Evolutionary conservation across 1,140 invertebrate species (phyloP).

Genomic region (Muscidifurax raptorellus): DNA sequence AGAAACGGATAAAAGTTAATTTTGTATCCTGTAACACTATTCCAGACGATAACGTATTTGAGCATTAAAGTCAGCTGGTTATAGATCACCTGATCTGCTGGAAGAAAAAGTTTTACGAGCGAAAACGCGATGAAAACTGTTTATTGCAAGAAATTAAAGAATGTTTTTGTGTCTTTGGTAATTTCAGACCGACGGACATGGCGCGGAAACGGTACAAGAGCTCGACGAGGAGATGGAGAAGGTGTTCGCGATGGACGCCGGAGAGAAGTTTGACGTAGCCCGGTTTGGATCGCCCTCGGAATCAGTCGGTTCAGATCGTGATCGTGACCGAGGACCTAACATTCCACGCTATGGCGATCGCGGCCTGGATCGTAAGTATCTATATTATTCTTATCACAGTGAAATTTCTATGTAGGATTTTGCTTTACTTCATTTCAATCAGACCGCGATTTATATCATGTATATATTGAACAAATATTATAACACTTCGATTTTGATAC

Average conservation of each 20-base stretch:
- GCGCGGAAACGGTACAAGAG: constrained; percentile 79
- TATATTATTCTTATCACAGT: neutral
- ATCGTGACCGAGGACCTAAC: constrained; percentile 73
- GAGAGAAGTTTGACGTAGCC: constrained; percentile 81
- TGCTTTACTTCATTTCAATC: too few relatives aligned
- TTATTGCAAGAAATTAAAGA: neutral
- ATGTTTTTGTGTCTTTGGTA: constrained; percentile 17
- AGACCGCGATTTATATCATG: too few relatives aligned
- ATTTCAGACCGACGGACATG: constrained; percentile 75
- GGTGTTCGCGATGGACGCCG: constrained; percentile 79
- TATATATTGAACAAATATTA: too few relatives aligned
- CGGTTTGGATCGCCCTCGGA: constrained; percentile 75
- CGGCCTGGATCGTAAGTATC: constrained; percentile 75
- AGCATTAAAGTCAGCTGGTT: neutral
- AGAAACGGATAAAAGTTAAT: neutral
- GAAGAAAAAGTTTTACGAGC: neutral
- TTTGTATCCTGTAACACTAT: neutral
- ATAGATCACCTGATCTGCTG: neutral
- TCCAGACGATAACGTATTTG: neutral
- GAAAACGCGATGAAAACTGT: neutral
- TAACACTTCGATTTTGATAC: too few relatives aligned
- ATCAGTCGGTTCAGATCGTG: constrained; percentile 74
- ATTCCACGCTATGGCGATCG: constrained; percentile 74
- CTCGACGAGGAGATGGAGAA: constrained; percentile 88
- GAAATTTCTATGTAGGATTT: neutral